Base-by-base conservation (phyloP, 2,888 invertebrate genomes). In the Pyrocoelia pectoralis region DNA sequence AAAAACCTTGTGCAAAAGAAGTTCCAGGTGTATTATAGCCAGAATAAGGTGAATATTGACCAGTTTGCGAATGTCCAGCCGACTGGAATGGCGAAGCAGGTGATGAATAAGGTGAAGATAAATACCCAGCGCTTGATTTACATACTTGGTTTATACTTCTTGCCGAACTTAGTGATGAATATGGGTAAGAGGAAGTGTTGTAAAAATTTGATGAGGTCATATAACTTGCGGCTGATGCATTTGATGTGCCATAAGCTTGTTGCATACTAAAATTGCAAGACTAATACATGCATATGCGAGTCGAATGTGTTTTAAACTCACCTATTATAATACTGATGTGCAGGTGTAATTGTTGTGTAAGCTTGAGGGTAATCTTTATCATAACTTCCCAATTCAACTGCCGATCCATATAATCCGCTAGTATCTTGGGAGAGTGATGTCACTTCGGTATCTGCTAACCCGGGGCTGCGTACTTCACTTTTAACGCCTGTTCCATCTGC, bases 311-410 rank as follows among this genome's bases (percentile, higher is more conserved):
- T n/a, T n/a, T n/a, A 24, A 24, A 24, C 55, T 71, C 74, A 88
- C 89, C 87, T 91, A 83, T 90, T 91, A 76, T 91, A 91, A 82
- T 91, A 91, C 79, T 89, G 89, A 82, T 90, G 90, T 72, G 86
- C 84, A 18, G 63, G 58, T 43, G 63, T 63, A 58, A 83, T 82
- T 63, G 89, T 87, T 15, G 84, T 79, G 64, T 86, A 85, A 72
- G 88, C 81, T 80, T 80, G 83, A 80, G 80, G 79, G 82, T 86
- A 83, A 84, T 82, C 77, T 73, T 83, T 80, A 66, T 81, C 80
- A 66, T 80, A 80, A 24, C 75, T 73, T 13, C 76, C 76, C 48
- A 79, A 61, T 65, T 78, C 85, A 76, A 84, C 81, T 57, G 76
- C 73, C 63, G 77, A 76, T 59, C 75, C 73, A 66, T 77, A 76